These are phyloP conservation scores for Chromis chromis DNA, from an alignment of 2,797 vertebrate species.

Conservation along the genomic window DNA sequence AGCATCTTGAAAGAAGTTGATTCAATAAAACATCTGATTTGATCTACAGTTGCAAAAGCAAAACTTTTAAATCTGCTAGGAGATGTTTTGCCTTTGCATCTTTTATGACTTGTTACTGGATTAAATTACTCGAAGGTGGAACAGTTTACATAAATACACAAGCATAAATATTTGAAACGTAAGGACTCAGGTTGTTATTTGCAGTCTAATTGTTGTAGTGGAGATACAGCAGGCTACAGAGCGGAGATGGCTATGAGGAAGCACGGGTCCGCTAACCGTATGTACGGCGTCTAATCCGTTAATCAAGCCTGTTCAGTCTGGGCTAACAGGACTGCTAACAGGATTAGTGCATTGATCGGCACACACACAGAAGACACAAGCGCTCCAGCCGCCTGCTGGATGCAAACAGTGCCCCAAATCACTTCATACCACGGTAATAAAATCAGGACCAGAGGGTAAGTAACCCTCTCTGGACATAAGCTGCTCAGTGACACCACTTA, in stretches of 20 bases:
- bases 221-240: slow-evolving; percentile 10
- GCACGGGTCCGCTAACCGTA: slow-evolving; percentile 32
- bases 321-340: slow-evolving; percentile 70
- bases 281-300: slow-evolving; percentile 74
- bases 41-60: not conserved
- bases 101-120: slow-evolving; percentile 8
- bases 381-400: slow-evolving; percentile 19
- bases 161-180: not conserved
- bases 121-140: slow-evolving; percentile 15
- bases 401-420: slow-evolving; percentile 42
- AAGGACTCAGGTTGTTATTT: not conserved
- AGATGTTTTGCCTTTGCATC: not conserved
- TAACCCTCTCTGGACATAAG: slow-evolving; percentile 18
- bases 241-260: slow-evolving; percentile 27
- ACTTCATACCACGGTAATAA: slow-evolving; percentile 36
- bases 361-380: slow-evolving; percentile 37
- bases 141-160: not conserved
- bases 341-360: slow-evolving; percentile 72
- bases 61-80: not conserved
- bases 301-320: slow-evolving; percentile 72
- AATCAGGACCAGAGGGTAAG: slow-evolving; percentile 34
- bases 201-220: not conserved
- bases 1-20: not conserved
- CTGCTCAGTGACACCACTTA: slow-evolving; percentile 2
- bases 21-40: not conserved